These are phyloP conservation scores for Heliconius erato DNA, from an alignment of 2,888 invertebrate genomes.

Conservation along the genomic window DNA sequence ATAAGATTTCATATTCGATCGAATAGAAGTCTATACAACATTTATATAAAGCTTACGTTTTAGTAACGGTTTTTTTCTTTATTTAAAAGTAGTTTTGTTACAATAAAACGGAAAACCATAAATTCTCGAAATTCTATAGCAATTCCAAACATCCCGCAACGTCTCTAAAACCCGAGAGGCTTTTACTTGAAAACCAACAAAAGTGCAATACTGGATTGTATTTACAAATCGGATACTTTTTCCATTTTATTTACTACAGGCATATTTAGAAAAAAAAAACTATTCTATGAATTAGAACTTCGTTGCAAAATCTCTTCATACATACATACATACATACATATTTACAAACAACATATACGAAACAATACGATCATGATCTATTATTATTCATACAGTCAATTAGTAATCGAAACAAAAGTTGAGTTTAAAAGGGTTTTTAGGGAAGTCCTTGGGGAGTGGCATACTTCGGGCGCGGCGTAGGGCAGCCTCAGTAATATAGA, in stretches of 20 bases:
- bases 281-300: neutral
- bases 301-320: neutral
- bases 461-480: neutral
- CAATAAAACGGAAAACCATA: neutral
- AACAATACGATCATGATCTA: conserved; percentile 30
- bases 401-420: conserved; percentile 54
- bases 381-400: conserved; percentile 52
- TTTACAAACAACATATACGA: conserved; percentile 6
- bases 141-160: neutral
- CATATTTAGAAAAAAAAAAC: conserved; percentile 6
- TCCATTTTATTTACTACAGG: neutral
- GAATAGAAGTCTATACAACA: neutral
- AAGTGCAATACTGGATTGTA: neutral
- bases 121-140: neutral
- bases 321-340: neutral
- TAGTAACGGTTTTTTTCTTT: neutral
- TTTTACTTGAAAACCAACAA: neutral
- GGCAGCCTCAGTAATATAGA: conserved; percentile 4
- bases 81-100: neutral
- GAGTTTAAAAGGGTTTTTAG: conserved; percentile 53
- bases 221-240: neutral
- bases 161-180: neutral
- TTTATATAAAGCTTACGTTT: neutral
- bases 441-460: conserved; percentile 50
- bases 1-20: too few relatives aligned